Base-by-base conservation (phyloP, 2,888 invertebrate species). In the Philonicus albiceps region DNA sequence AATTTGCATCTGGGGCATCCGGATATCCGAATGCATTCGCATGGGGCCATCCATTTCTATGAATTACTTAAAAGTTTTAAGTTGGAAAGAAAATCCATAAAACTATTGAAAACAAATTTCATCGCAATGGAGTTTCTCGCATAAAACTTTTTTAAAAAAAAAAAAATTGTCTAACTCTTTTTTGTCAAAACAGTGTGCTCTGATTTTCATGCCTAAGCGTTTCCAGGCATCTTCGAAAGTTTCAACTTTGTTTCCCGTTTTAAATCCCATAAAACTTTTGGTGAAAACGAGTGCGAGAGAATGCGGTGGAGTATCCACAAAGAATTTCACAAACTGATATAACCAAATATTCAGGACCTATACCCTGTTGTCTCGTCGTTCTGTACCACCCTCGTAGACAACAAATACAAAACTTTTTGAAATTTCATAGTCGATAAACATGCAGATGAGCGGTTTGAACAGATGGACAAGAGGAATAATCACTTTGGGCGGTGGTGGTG, bases 151-250 rank as follows among this genome's bases (percentile, higher is more conserved):
- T 64, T 64, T 22, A 22, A 22, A 64, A n/a, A n/a, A n/a, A n/a
- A n/a, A n/a, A n/a, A n/a, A 64, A 64, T 64, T 64, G 7, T 64
- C 64, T 64, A 22, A 64, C 64, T 64, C 22, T 64, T 64, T 40
- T 64, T 64, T 64, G 22, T 64, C 64, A 64, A 76, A 76, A 76
- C 34, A 34, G 43, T 76, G 22, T 40, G 76, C 13, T 76, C 76
- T 40, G 34, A 19, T 76, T 76, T 76, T 76, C 40, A 76, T 76
- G 37, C 76, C 76, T 76, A 76, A 76, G 43, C 40, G 76, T n/a
- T 22, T 76, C 19, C 19, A 34, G 40, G 76, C 40, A 40, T 76
- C 76, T 76, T 76, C 19, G 40, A 76, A 76, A 40, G 8, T 40
- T 76, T 40, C 16, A 76, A 76, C 76, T 76, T 76, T 76, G 76